phyloP scores from a whole-genome alignment of 2,113 vertebrate genomes.

The Ascaphus truei region DNA sequence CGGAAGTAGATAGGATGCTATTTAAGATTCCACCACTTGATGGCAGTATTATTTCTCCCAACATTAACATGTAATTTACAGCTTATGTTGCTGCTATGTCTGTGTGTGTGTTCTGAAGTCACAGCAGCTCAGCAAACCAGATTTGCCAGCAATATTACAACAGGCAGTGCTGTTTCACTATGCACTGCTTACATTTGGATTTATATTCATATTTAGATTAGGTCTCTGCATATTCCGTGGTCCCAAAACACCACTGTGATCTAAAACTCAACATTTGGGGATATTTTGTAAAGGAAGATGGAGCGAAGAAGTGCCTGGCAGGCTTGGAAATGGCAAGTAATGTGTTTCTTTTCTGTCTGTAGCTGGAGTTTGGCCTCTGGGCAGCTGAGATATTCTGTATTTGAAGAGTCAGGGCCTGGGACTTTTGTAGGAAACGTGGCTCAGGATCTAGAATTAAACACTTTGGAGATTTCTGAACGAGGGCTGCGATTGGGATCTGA shows the following conservation, averaged over 20 bases:
- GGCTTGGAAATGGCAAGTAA: conserved; percentile 74
- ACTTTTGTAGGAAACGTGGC: conserved; percentile 54
- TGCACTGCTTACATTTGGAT: background rate
- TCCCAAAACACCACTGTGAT: no score
- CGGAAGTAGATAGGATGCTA: no score
- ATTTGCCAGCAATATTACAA: background rate
- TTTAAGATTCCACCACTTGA: conserved; percentile 14
- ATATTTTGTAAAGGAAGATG: conserved; percentile 52
- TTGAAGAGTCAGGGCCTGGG: conserved; percentile 51
- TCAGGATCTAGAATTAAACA: conserved; percentile 47
- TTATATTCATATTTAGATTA: background rate
- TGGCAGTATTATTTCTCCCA: conserved; percentile 13
- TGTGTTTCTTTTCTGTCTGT: conserved; percentile 66
- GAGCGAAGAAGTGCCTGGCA: conserved; percentile 52
- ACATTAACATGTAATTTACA: background rate
- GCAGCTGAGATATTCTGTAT: conserved; percentile 49
- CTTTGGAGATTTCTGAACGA: conserved; percentile 33
- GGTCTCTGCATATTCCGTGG: no score
- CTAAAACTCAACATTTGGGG: conserved; percentile 15
- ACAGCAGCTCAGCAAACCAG: conserved; percentile 9
- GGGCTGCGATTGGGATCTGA: conserved; percentile 42
- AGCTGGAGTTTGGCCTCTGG: conserved; percentile 35
- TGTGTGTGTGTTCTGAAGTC: background rate
- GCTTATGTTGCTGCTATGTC: conserved; percentile 2
- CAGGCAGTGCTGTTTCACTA: conserved; percentile 11